Evolutionary conservation across 37 sponge, comb jelly and placozoan species (phyloP), one percentile per base, ranked within the genome.

Genomic region (Ephydatia muelleri): DNA sequence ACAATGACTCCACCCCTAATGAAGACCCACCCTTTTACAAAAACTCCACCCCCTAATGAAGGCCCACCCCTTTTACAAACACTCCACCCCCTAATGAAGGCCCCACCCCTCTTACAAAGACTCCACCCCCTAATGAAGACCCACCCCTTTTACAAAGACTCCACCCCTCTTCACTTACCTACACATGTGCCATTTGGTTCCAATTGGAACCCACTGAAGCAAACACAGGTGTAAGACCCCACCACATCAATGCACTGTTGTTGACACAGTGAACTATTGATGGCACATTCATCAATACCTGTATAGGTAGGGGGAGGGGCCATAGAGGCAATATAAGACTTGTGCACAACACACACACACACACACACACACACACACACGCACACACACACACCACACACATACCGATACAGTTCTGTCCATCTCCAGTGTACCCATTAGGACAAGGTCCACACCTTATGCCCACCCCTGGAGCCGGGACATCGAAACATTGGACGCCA

Each of bases 401-500:
- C 57, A 1, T 57, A 92, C 93, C 93, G 27, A 67, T 25, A 65
- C 93, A 92, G 80, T 84, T 92, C 30, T 26, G 34, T 31, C 84
- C 89, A 85, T 85, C 57, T 34, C 85, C 93, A 31, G 31, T 26
- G 35, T 70, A 81, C 0, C 93, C 89, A 39, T 30, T 2, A 25
- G 93, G 93, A 75, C 93, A 92, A 0, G 86, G 69, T 29, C 91
- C 91, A 82, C 93, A 92, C 22, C 26, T 67, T 14, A 82, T 82
- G 5, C 90, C 93, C 16, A 68, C 68, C 2, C 47, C 70, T 26
- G 93, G 93, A 2, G 93, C 89, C 29, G 66, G 66, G 9, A 81
- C 67, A 68, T 92, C 93, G 66, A 27, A 32, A 38, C 93, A 92
- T 2, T 74, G 48, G 14, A 81, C 78, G 14, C 86, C 89, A n/a